These are phyloP conservation scores for Rhopalosiphum nymphaeae DNA, from an alignment of 2,888 invertebrate genomes.

Conservation along the genomic window DNA sequence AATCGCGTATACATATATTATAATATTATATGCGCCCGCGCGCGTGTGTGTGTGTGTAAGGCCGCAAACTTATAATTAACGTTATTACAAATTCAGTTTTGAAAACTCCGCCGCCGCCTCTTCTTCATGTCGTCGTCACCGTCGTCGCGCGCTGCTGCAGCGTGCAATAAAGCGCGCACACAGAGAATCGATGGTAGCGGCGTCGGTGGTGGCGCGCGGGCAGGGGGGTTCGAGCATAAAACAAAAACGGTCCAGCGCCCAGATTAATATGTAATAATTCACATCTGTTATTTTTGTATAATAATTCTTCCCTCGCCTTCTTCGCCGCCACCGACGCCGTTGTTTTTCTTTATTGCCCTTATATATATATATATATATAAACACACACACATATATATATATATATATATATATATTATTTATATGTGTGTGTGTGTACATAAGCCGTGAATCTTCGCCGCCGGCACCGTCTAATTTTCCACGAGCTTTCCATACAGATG, in stretches of 20 bases:
- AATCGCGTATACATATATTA: not conserved
- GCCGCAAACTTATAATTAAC: slow-evolving; percentile 65
- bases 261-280: slow-evolving; percentile 68
- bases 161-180: not conserved
- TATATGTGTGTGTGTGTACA: slow-evolving; percentile 7
- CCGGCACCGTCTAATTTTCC: slow-evolving; percentile 61
- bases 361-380: not conserved
- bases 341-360: slow-evolving; percentile 63
- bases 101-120: slow-evolving; percentile 48
- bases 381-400: not conserved
- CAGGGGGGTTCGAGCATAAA: slow-evolving; percentile 28
- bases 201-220: not conserved
- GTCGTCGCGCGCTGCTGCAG: not conserved
- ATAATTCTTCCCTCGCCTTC: slow-evolving; percentile 59
- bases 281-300: slow-evolving; percentile 66
- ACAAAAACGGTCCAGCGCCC: slow-evolving; percentile 65
- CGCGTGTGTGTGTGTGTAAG: not conserved
- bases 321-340: not conserved
- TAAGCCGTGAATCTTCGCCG: slow-evolving; percentile 62
- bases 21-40: not conserved
- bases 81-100: slow-evolving; percentile 64
- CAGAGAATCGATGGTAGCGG: not conserved
- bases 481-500: slow-evolving; percentile 63
- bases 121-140: not conserved
- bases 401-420: not conserved